Base-by-base conservation (phyloP, 1,140 invertebrate genomes). In the Atta texana region DNA sequence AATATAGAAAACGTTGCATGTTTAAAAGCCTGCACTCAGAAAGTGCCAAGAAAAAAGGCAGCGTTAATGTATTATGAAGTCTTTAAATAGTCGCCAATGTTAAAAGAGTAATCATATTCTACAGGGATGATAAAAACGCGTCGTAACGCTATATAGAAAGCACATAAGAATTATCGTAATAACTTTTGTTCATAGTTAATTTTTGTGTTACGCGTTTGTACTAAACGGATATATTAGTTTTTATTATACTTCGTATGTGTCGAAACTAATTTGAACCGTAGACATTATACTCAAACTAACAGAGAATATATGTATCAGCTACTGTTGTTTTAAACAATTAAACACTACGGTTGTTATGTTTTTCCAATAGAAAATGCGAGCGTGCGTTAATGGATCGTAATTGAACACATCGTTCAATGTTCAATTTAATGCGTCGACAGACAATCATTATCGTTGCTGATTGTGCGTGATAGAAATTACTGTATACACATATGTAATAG, bases 391-490 rank as follows among this genome's bases (percentile, higher is more conserved):
- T 71, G 61, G 64, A 49, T 66, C 39, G 53, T 78, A 78, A 80
- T 57, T 31, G 55, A 51, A 88, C 57, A 74, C 39, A 63, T 88
- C 61, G 61, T 75, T 61, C 34, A 57, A 59, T 80, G 51, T 71
- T 87, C 68, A 76, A 87, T 82, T 76, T 74, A 88, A 82, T 75
- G 57, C 44, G 31, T 63, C 78, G 61, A 61, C 64, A 68, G 64
- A 80, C 76, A 82, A 86, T 88, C 61, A 66, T 87, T 87, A 87
- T 69, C 76, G n/a, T 12, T 44, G 86, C 63, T 75, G 82, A 85
- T 85, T 77, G 74, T 78, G 82, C 74, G 59, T 85, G 74, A 85
- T 85, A 77, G 74, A 85, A 49, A 76, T 49, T 57, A 53, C 21
- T 21, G 63, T 21, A 14, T 28, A 69, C 39, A 71, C 49, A 76